Conservation (phyloP, 2,888 invertebrate genomes). For the Dendrolimus pini region DNA sequence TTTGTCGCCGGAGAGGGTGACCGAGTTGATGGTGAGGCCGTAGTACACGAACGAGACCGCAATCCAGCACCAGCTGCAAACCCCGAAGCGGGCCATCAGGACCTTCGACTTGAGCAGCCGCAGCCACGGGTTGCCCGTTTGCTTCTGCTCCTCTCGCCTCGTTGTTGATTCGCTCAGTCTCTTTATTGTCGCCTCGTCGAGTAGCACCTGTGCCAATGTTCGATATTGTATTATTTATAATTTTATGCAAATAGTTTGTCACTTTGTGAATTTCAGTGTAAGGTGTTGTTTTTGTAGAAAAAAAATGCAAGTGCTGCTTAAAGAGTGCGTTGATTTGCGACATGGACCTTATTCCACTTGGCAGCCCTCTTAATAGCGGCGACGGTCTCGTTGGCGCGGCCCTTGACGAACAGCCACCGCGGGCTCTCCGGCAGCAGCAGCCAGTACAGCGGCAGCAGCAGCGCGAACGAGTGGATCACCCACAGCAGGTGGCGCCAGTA, state of each 20-base stretch:
- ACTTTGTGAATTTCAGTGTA: no score
- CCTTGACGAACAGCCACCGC: constrained; percentile 84
- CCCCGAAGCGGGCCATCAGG: constrained; percentile 39
- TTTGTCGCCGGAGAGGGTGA: constrained; percentile 82
- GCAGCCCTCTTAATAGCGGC: constrained; percentile 78
- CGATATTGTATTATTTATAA: no score
- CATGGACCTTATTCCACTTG: constrained; percentile 74
- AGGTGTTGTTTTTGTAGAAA: no score
- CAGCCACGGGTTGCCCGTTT: constrained; percentile 36
- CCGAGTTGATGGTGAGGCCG: constrained; percentile 86
- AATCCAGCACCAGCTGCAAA: constrained; percentile 79
- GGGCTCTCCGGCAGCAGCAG: constrained; percentile 84
- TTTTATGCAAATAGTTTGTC: no score
- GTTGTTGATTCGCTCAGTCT: constrained; percentile 21
- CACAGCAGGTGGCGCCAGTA: constrained; percentile 83
- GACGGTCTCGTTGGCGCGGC: constrained; percentile 73
- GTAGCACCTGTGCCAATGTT: constrained; percentile 25
- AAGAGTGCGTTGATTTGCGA: no score
- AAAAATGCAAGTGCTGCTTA: no score
- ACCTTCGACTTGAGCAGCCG: constrained; percentile 39
- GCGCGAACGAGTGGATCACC: constrained; percentile 80
- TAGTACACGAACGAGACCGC: constrained; percentile 87
- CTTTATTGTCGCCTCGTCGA: constrained; percentile 43
- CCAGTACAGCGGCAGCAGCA: constrained; percentile 80
- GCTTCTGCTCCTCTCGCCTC: constrained; percentile 9